phyloP scores from a whole-genome alignment of 1,140 invertebrate genomes.

The Leptinotarsa undecemlineata region DNA sequence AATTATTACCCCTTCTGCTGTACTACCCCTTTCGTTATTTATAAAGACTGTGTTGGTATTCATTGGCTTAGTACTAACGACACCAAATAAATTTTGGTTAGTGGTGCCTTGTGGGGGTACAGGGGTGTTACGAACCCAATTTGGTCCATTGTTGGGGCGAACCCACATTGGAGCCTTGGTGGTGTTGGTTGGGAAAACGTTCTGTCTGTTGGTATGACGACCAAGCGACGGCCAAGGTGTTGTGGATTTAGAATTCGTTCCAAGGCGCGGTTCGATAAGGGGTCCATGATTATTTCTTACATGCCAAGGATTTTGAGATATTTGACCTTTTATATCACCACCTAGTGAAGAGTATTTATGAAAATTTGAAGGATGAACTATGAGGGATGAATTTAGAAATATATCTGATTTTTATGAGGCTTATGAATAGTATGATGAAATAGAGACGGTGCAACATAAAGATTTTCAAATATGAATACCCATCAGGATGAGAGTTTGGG shows the following conservation, averaged over 20 bases:
- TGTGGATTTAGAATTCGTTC: conserved; percentile 16
- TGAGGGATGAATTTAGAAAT: not conserved
- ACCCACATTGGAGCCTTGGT: conserved; percentile 26
- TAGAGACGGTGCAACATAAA: not conserved
- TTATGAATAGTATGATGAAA: not conserved
- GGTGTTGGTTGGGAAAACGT: not conserved
- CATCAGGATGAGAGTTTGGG: not conserved
- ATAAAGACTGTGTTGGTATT: conserved; percentile 20
- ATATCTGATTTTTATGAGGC: not conserved
- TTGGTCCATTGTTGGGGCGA: conserved; percentile 34
- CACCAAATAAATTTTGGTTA: not conserved
- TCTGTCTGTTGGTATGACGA: conserved; percentile 19
- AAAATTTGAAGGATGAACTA: not conserved
- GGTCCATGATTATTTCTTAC: not conserved
- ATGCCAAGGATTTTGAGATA: conserved; percentile 1
- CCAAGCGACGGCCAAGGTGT: conserved; percentile 42
- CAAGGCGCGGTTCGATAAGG: not conserved
- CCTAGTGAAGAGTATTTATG: not conserved
- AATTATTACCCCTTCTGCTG: conserved; percentile 16
- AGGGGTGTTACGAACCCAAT: conserved; percentile 36
- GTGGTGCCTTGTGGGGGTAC: not conserved
- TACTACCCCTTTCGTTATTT: conserved; percentile 22
- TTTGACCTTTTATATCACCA: not conserved
- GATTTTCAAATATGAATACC: not conserved
- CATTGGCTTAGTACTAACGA: not conserved